Evolutionary conservation across 2,888 invertebrate species (phyloP).

Genomic region (Cheilosia scutellata): DNA sequence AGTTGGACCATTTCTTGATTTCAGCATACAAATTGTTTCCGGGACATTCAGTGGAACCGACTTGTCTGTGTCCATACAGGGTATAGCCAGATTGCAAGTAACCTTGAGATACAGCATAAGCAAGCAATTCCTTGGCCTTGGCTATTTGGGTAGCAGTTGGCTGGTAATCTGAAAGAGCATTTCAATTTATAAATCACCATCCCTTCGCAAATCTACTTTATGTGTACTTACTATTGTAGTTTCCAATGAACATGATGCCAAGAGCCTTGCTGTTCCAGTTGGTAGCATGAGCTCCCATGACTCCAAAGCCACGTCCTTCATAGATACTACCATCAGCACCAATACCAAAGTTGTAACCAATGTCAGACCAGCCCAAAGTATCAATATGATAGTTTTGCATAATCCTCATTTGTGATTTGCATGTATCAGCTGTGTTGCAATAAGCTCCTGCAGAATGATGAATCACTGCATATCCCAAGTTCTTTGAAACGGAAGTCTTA

Average conservation of each 20-base stretch:
- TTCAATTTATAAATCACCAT: neutral
- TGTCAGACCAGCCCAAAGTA: conserved; percentile 80
- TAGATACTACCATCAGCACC: conserved; percentile 82
- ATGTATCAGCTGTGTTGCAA: conserved; percentile 65
- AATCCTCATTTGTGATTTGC: conserved; percentile 79
- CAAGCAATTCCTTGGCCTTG: conserved; percentile 78
- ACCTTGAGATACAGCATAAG: conserved; percentile 79
- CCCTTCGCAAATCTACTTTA: neutral
- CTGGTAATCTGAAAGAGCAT: conserved; percentile 69
- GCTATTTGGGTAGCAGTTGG: conserved; percentile 78
- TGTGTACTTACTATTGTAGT: conserved; percentile 22
- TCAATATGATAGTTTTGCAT: conserved; percentile 82
- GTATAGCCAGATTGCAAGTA: conserved; percentile 79
- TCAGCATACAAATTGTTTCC: conserved; percentile 81
- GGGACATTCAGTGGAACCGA: conserved; percentile 81
- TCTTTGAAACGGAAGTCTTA: conserved; percentile 76
- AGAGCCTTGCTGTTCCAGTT: conserved; percentile 81
- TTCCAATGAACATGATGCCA: conserved; percentile 81
- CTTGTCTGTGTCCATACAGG: conserved; percentile 81
- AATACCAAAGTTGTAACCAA: conserved; percentile 81
- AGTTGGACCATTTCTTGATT: conserved; percentile 81
- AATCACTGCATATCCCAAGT: conserved; percentile 79
- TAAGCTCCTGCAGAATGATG: conserved; percentile 78
- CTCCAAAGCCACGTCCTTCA: conserved; percentile 81
- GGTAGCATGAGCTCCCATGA: conserved; percentile 81